These are phyloP conservation scores for Enteromius mattozi DNA, from an alignment of 2,797 vertebrate species.

Conservation along the genomic window DNA sequence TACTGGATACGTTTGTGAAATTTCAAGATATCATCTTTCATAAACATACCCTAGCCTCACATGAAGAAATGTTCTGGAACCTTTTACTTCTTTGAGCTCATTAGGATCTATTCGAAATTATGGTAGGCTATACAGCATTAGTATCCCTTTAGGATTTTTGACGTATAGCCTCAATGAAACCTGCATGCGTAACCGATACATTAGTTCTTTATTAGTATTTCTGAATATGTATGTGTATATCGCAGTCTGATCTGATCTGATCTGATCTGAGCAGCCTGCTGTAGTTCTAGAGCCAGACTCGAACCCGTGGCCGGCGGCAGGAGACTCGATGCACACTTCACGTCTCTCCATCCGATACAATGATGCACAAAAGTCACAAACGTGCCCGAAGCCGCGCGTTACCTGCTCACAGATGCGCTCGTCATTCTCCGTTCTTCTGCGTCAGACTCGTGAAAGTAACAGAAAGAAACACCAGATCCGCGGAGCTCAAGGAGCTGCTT, in stretches of 20 bases:
- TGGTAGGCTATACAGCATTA: not conserved
- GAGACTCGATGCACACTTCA: not conserved
- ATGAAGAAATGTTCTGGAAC: not conserved
- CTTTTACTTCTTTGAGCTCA: not conserved
- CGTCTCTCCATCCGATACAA: not conserved
- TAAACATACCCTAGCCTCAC: not conserved
- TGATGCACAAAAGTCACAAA: not conserved
- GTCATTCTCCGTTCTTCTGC: conserved; percentile 69
- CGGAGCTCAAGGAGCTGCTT: conserved; percentile 3
- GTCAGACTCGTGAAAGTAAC: not conserved
- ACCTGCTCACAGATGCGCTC: conserved; percentile 75
- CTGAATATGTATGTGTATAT: not conserved
- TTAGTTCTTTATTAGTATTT: not conserved
- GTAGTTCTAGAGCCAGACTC: not conserved
- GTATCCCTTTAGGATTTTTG: not conserved
- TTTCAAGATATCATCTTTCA: not conserved
- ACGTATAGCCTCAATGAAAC: not conserved
- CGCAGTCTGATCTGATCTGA: not conserved
- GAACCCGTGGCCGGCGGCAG: not conserved
- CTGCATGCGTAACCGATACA: not conserved
- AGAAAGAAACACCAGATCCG: not conserved
- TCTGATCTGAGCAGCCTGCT: not conserved
- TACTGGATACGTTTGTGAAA: not conserved
- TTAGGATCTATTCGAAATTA: not conserved
- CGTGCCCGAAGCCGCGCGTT: conserved; percentile 54